A percentile compares a stretch with the other conserved stretches of the same genome.
These are phyloP conservation scores for Hippocampus abdominalis DNA, from an alignment of 2,113 vertebrate genomes.

Conservation along the genomic window DNA sequence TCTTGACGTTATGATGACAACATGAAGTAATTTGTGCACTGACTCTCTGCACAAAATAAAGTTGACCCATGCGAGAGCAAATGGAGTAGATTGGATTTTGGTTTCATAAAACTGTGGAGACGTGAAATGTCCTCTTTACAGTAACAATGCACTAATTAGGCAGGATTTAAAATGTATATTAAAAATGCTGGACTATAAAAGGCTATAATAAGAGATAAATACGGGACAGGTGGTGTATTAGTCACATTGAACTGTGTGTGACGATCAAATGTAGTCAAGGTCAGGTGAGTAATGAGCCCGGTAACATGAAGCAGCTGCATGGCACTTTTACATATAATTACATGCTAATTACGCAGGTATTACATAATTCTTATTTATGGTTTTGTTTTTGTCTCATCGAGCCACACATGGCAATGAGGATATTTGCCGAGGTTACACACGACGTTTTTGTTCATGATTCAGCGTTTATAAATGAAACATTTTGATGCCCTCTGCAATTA, in stretches of 20 bases:
- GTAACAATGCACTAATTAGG: constrained; percentile 16
- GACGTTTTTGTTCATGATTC: background rate
- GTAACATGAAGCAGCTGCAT: constrained; percentile 36
- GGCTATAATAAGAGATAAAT: background rate
- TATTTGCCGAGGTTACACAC: background rate
- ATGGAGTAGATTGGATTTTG: background rate
- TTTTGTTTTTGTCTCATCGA: background rate
- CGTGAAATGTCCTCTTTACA: constrained; percentile 10
- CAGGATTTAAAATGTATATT: constrained; percentile 7
- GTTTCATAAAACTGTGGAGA: background rate
- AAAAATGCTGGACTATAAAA: background rate
- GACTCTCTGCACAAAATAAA: background rate
- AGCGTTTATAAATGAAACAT: background rate
- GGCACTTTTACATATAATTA: constrained; percentile 35
- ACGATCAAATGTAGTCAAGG: constrained; percentile 42
- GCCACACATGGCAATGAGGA: background rate
- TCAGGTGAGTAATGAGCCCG: constrained; percentile 39
- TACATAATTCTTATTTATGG: constrained; percentile 8
- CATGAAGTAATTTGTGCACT: constrained; percentile 27
- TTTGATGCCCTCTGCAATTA: background rate
- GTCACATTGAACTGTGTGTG: constrained; percentile 28
- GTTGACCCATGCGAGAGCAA: background rate
- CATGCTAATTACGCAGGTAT: constrained; percentile 40
- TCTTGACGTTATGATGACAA: constrained; percentile 40
- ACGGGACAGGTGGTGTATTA: constrained; percentile 23